Conservation (phyloP, 2,888 invertebrate species). For the Microctonus brassicae region DNA sequence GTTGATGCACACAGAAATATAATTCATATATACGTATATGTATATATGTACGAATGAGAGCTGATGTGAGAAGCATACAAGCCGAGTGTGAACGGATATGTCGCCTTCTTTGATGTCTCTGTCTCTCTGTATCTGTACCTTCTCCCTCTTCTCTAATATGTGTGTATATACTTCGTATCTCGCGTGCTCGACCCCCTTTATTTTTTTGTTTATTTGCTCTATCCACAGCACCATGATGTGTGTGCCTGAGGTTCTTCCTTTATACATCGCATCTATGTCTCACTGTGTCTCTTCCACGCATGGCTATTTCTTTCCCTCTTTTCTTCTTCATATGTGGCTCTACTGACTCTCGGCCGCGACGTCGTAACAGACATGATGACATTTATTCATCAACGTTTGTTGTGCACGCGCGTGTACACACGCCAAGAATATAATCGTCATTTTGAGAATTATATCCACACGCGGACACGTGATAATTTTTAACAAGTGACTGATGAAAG, state of each 20-base stretch:
- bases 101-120: constrained; percentile 66
- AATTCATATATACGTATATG: neutral
- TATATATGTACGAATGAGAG: constrained; percentile 30
- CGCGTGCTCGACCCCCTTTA: constrained; percentile 36
- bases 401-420: neutral
- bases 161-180: constrained; percentile 26
- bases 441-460: neutral
- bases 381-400: constrained; percentile 18
- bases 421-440: neutral
- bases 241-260: constrained; percentile 13
- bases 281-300: constrained; percentile 14
- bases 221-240: neutral
- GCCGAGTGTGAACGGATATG: constrained; percentile 68
- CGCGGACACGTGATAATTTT: neutral
- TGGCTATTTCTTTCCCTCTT: constrained; percentile 25
- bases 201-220: constrained; percentile 15
- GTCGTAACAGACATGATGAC: constrained; percentile 21
- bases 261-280: constrained; percentile 25
- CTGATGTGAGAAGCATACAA: constrained; percentile 27
- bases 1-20: constrained; percentile 33
- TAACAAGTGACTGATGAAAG: neutral
- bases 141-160: constrained; percentile 23
- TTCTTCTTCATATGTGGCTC: constrained; percentile 7
- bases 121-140: constrained; percentile 42
- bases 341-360: constrained; percentile 8